Evolutionary conservation across 1,140 invertebrate genomes (phyloP).

Genomic region (Hypothenemus hampei): DNA sequence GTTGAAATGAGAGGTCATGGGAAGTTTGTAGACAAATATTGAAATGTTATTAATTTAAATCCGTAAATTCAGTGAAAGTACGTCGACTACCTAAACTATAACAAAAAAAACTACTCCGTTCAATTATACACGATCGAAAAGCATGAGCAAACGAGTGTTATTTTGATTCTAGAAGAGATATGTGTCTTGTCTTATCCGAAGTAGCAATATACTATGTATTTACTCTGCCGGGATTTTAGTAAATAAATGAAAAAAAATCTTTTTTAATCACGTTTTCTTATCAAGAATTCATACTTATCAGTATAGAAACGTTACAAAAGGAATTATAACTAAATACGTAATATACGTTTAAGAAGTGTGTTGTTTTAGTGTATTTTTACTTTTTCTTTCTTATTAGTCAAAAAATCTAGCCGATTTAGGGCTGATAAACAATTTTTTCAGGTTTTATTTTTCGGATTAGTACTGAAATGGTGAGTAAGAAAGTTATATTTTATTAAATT

Average conservation of each 20-base stretch:
- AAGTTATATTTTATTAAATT: too few relatives aligned
- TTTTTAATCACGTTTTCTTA: constrained; percentile 17
- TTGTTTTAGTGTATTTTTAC: constrained; percentile 6
- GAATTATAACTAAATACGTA: constrained; percentile 16
- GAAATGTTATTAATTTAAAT: constrained; percentile 11
- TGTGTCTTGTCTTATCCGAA: background rate
- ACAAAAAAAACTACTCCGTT: constrained; percentile 13
- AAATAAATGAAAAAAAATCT: constrained; percentile 18
- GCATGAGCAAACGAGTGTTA: background rate
- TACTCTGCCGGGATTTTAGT: background rate
- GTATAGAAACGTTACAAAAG: constrained; percentile 8
- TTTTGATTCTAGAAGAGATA: background rate
- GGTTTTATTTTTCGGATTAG: too few relatives aligned
- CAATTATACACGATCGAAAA: background rate
- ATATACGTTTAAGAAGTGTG: constrained; percentile 14
- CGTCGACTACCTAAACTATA: constrained; percentile 9
- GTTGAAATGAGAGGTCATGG: too few relatives aligned
- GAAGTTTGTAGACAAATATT: too few relatives aligned
- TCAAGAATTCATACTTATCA: constrained; percentile 12
- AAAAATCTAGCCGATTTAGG: too few relatives aligned
- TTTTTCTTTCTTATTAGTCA: too few relatives aligned
- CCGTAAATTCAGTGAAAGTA: constrained; percentile 18
- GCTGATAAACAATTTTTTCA: too few relatives aligned
- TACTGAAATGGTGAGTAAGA: too few relatives aligned
- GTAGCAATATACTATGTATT: too few relatives aligned